phyloP scores from a whole-genome alignment of 2,113 vertebrate species.

The Chionis minor region DNA sequence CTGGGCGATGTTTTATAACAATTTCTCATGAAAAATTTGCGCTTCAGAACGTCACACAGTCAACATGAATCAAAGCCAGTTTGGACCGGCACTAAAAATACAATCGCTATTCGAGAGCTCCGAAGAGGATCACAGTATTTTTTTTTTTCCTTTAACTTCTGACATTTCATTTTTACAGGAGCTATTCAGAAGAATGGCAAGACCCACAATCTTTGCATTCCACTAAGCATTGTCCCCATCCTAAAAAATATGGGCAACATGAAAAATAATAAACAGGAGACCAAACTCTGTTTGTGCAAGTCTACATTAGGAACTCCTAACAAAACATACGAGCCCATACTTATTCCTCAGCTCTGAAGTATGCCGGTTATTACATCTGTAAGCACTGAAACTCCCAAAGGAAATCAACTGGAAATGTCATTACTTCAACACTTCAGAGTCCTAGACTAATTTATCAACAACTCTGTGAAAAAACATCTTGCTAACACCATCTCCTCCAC shows the following conservation, averaged over 20 bases:
- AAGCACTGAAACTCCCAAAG: background rate
- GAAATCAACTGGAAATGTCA: slow-evolving; percentile 26
- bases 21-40: background rate
- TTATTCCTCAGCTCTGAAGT: background rate
- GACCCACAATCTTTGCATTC: background rate
- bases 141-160: background rate
- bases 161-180: background rate
- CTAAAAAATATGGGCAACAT: background rate
- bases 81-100: background rate
- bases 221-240: background rate
- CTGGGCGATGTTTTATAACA: fast-evolving
- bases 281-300: background rate
- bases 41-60: background rate
- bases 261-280: background rate
- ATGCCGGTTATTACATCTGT: background rate
- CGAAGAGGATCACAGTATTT: fast-evolving
- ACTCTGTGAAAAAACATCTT: background rate
- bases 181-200: background rate
- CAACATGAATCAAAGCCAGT: background rate
- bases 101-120: fast-evolving
- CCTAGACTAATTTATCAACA: background rate
- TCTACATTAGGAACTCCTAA: background rate
- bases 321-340: background rate
- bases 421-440: background rate
- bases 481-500: background rate